Evolutionary conservation across 2,797 vertebrate genomes (phyloP).

Genomic region (Mionectes olivaceus): DNA sequence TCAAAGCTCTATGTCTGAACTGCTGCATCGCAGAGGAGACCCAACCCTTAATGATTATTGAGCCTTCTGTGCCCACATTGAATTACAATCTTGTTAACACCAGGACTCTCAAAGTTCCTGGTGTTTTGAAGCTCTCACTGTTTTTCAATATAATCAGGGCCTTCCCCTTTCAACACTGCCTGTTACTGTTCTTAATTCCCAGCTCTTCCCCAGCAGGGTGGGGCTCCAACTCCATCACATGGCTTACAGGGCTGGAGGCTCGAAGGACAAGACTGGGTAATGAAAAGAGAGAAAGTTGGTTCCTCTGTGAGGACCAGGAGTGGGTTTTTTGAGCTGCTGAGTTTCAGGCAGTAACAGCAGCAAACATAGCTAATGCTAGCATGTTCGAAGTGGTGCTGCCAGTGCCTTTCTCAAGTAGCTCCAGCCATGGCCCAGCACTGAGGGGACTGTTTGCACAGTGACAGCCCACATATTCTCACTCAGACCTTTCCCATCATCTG

Average conservation of each 20-base stretch:
- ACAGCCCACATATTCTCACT: neutral
- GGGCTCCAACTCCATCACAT: neutral
- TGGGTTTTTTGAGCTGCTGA: neutral
- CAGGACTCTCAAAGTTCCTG: neutral
- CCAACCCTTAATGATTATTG: neutral
- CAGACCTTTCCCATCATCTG: neutral
- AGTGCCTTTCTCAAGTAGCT: neutral
- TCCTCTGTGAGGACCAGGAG: neutral
- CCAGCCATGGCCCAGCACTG: neutral
- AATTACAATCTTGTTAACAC: conserved; percentile 21
- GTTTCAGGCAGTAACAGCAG: neutral
- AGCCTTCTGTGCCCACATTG: neutral
- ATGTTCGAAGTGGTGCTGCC: neutral
- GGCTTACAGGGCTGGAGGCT: neutral
- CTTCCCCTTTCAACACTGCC: neutral
- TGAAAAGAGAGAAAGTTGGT: neutral
- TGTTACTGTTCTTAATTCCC: neutral
- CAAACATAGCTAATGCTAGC: neutral
- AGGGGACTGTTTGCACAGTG: neutral
- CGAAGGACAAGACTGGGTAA: neutral
- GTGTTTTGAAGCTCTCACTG: neutral
- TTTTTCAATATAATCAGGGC: neutral
- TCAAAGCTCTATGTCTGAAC: neutral
- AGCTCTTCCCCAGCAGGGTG: neutral
- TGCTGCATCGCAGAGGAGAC: neutral